Evolutionary conservation across 2,797 vertebrate genomes (phyloP), one percentile per base, ranked within the genome.

Genomic region (Macropus fuliginosus): DNA sequence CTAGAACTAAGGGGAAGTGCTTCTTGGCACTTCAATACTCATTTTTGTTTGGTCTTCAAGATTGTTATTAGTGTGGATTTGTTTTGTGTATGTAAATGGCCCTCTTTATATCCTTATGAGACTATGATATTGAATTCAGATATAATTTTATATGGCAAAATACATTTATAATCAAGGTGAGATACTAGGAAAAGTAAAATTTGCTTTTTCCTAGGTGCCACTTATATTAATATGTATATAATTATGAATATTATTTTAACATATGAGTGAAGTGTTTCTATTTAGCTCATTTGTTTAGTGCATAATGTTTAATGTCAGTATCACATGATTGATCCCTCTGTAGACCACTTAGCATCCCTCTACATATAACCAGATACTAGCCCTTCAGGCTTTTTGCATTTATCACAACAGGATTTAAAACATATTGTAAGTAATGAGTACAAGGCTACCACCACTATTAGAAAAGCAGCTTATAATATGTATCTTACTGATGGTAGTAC

Each of bases 21-120:
- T 96, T 92, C 34, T 94, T 97, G 95, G 90, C 52, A 59, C 91
- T 97, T 46, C 5, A 56, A n/a, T 93, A 46, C 55, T 97, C 87
- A 92, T 87, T 90, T 95, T 93, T 40, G 40, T 97, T 96, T 93
- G 89, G 59, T 95, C 66, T 62, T 94, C 12, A 93, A 6, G 31
- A 0, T 97, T 95, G 93, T 91, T 57, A 91, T 94, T 93, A 50
- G 2, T 94, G 24, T 92, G 81, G 11, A 56, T 92, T 16, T 95
- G 16, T 95, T 91, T 95, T 90, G 92, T 52, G 87, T 92, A 94
- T 40, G 34, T 62, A 95, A 91, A 92, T 18, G 66, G 4, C 10
- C 10, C 6, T 92, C 94, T 94, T 91, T 95, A 89, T 56, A 66
- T 81, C 55, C 96, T 46, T 81, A 95, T 91, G 89, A 55, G 16